Evolutionary conservation across 35 echinoderm and acorn worm species (phyloP), one percentile per base, ranked within the genome.

Genomic region (Holothuria glaberrima): DNA sequence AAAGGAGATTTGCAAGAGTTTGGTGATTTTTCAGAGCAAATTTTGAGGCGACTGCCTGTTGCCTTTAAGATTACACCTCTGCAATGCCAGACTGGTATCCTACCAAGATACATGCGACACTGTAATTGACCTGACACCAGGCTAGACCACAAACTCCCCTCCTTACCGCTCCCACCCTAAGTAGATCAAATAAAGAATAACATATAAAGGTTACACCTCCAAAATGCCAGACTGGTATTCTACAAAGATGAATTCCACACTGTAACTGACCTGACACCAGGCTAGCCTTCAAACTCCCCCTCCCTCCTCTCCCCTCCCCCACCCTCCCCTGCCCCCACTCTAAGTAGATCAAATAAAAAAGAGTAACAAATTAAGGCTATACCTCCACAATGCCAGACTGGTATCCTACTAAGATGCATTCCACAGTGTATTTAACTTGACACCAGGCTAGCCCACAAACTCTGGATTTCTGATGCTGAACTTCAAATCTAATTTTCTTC

Each of bases 381-480:
- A 99, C 97, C 75, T 69, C 88, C 0, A 95, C 68, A 68, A 88
- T 48, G 17, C 93, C 93, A 79, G 67, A 90, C 20, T 92, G 87
- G 35, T 67, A 95, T 6, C 97, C 97, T 0, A 90, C 84, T 16
- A 99, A 21, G 5, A 99, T 4, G 29, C 81, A 31, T 9, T 27
- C 2, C 0, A 71, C 44, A 31, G 90, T 79, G 1, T 33, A 45
- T n/a, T 66, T 60, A 9, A 35, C 27, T 9, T 38, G 27, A 28
- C 91, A 90, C 97, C 93, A 99, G 4, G 59, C 73, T 7, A 91
- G 50, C 28, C 88, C 67, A 44, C 24, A 91, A 35, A 99, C 89
- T 71, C 93, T 81, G 19, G 91, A 86, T 70, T 94, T 62, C 19
- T 75, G 90, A 28, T 89, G 65, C n/a, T 59, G 34, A 20, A 73